Evolutionary conservation across 64 coral and sea anemone genomes (phyloP).

Genomic region (Dendronephthya gigantea): DNA sequence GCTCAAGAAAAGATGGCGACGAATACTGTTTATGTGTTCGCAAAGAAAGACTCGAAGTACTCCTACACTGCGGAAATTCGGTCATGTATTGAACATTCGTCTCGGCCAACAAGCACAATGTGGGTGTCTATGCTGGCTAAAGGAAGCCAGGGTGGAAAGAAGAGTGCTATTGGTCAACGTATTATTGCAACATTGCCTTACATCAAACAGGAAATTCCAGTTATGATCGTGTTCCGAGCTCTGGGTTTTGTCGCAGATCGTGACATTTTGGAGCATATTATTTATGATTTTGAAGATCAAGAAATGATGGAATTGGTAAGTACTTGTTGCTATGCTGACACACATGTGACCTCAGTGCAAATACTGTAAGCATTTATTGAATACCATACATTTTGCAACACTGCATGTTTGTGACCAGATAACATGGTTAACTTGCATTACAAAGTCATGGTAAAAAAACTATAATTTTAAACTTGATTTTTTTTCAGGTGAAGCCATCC

Average conservation of each 20-base stretch:
- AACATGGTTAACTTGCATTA: too few relatives aligned
- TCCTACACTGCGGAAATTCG: constrained; percentile 96
- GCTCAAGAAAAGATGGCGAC: constrained; percentile 99
- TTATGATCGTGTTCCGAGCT: constrained; percentile 99
- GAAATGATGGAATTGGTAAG: constrained; percentile 99
- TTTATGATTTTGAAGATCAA: constrained; percentile 99
- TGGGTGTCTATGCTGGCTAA: constrained; percentile 97
- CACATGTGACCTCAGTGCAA: not conserved
- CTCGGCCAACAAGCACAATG: constrained; percentile 91
- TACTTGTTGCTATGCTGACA: not conserved
- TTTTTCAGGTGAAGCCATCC: not conserved
- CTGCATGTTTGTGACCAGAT: too few relatives aligned
- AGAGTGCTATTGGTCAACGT: constrained; percentile 94
- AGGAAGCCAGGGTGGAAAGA: constrained; percentile 75
- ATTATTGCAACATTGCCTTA: constrained; percentile 92
- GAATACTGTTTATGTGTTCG: constrained; percentile 96
- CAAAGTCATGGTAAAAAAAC: not conserved
- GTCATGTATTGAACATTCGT: constrained; percentile 90
- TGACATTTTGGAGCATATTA: constrained; percentile 93
- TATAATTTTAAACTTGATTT: not conserved
- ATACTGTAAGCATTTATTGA: too few relatives aligned
- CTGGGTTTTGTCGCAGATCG: constrained; percentile 97
- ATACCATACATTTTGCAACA: too few relatives aligned
- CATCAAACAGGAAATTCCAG: constrained; percentile 92
- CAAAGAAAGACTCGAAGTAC: constrained; percentile 98